These are phyloP conservation scores for Oreotrochilus melanogaster DNA, from an alignment of 2,113 vertebrate genomes.

Conservation along the genomic window DNA sequence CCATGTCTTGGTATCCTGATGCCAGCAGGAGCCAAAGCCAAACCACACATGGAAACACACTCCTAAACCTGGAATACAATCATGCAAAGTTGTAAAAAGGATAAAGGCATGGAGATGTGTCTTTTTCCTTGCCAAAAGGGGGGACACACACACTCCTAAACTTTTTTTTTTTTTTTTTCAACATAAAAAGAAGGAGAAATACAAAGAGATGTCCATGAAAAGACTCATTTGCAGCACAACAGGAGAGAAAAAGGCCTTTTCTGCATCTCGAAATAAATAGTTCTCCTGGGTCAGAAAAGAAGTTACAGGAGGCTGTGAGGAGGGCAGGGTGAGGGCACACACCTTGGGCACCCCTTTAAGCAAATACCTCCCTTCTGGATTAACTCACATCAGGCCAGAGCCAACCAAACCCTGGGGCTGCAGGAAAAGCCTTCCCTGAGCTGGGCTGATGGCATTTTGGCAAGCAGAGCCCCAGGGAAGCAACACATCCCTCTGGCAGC, in stretches of 20 bases:
- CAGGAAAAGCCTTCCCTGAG: background rate
- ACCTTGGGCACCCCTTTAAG: background rate
- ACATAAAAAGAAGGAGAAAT: background rate
- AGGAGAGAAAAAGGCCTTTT: background rate
- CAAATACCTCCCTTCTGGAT: background rate
- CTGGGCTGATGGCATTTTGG: background rate
- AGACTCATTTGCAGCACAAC: background rate
- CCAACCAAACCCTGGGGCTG: rapidly evolving
- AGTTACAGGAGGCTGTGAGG: rapidly evolving
- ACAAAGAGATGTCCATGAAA: background rate
- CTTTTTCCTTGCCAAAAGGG: background rate
- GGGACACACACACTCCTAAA: background rate
- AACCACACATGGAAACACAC: rapidly evolving
- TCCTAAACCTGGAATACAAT: background rate
- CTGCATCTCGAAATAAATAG: background rate
- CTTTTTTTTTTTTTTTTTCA: background rate
- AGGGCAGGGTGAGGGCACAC: rapidly evolving
- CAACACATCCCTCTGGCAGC: background rate
- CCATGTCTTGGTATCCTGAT: background rate
- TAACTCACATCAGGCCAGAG: background rate
- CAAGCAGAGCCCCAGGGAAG: background rate
- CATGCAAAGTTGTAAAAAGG: background rate
- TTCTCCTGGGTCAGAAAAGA: background rate
- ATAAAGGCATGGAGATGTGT: background rate
- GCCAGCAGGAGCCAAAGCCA: background rate